Percentiles rank a stretch among this genome's conserved stretches.
Evolutionary conservation across 2,797 vertebrate species (phyloP).

Genomic region (Nothura maculosa): DNA sequence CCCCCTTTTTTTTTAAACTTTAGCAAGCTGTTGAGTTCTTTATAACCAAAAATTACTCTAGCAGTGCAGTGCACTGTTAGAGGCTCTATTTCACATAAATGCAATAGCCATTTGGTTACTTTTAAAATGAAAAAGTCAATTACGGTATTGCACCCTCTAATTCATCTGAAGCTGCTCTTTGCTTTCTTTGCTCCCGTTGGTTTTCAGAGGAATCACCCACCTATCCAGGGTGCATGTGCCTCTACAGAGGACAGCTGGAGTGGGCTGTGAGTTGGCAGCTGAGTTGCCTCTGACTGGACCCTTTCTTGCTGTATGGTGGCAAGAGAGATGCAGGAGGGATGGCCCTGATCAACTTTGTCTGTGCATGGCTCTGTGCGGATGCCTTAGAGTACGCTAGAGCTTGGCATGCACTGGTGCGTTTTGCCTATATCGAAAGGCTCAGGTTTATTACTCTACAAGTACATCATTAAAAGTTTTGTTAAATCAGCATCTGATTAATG

Average conservation of each 20-base stretch:
- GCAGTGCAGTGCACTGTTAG: not conserved
- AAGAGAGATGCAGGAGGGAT: not conserved
- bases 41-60: not conserved
- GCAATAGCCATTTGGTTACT: not conserved
- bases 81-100: not conserved
- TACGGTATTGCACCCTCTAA: not conserved
- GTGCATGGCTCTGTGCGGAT: not conserved
- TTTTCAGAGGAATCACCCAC: not conserved
- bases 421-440: not conserved
- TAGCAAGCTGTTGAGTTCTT: not conserved
- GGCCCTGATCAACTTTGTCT: not conserved
- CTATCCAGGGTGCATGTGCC: not conserved
- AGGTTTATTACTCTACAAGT: accelerated
- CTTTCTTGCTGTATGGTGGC: not conserved
- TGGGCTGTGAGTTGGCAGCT: no score
- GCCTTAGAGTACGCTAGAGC: not conserved
- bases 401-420: not conserved
- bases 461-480: accelerated
- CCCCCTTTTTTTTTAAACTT: not conserved
- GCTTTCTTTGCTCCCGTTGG: accelerated
- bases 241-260: not conserved
- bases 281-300: accelerated
- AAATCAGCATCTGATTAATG: not conserved
- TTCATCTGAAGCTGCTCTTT: not conserved
- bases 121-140: not conserved